Evolutionary conservation across 1,140 invertebrate species (phyloP), one percentile per base, ranked within the genome.

Genomic region (Solen grandis): DNA sequence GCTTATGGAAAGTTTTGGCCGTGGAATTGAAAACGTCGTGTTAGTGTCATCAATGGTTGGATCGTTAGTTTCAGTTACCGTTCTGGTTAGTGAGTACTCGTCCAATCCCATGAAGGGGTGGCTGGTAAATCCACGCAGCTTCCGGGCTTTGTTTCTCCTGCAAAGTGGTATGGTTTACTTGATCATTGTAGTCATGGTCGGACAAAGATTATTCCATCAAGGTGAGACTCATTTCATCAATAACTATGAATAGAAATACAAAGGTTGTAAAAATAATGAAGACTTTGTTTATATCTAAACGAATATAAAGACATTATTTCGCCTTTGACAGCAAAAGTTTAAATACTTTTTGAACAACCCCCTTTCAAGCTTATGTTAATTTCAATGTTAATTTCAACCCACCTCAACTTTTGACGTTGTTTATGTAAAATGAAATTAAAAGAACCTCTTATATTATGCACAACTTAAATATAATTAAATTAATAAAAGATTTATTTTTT

Each of bases 1-100:
- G 27, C 66, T 66, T 19, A n/a, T 13, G 1, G 62, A 31, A 22
- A 55, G 5, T n/a, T 46, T 31, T 25, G 74, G 74, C 0, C 74
- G 41, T 8, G 74, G 74, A 31, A 76, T 66, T 27, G 60, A 66
- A 54, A 66, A 76, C 33, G 27, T 25, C 5, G 74, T 33, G 46
- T 46, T 19, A 5, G 59, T 55, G 16, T 63, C 46, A 33, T 75
- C 72, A 66, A 66, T 63, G 29, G 66, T 36, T 2, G 74, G 62
- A 52, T 76, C 60, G 33, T 66, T 55, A 27, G 25, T 76, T 14
- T 52, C 57, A 5, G 62, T 41, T 14, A n/a, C 16, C 13, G 74
- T 36, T 0, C 36, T 0, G 1, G 2, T 16, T 31, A 76, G 22
- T 2, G 38, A 60, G 29, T 50, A 57, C 5, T 22, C 29, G 36